phyloP scores from a whole-genome alignment of 1,140 invertebrate genomes.

The Drosophila mayri region DNA sequence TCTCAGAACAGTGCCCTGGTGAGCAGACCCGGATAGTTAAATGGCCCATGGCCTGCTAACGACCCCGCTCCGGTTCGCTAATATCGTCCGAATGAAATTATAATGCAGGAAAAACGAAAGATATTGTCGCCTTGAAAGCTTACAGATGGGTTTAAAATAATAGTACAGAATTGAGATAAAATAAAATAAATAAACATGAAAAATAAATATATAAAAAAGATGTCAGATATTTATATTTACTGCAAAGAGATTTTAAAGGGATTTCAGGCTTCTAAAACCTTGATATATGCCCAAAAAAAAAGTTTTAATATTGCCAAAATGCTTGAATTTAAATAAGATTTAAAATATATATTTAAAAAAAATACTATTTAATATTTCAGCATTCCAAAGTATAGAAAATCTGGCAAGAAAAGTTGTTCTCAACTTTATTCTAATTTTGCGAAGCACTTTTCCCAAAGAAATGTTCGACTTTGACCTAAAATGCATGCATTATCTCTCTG shows the following conservation, averaged over 20 bases:
- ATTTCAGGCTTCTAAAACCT: too few relatives aligned
- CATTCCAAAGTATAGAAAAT: too few relatives aligned
- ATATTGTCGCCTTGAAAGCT: constrained; percentile 13
- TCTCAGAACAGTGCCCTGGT: constrained; percentile 36
- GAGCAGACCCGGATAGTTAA: constrained; percentile 60
- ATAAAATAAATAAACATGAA: background rate
- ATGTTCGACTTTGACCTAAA: constrained; percentile 11
- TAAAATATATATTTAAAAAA: too few relatives aligned
- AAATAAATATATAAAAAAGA: background rate
- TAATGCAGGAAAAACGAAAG: constrained; percentile 14
- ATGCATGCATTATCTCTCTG: constrained; percentile 22
- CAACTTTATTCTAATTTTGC: background rate
- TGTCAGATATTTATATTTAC: too few relatives aligned
- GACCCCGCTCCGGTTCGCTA: constrained; percentile 51
- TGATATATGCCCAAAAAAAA: too few relatives aligned
- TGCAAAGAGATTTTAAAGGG: too few relatives aligned
- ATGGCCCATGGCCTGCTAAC: constrained; percentile 65
- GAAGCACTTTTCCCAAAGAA: background rate
- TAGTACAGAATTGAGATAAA: background rate
- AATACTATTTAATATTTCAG: too few relatives aligned
- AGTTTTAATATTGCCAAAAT: too few relatives aligned
- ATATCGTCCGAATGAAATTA: constrained; percentile 34
- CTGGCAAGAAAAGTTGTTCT: background rate
- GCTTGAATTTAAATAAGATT: too few relatives aligned
- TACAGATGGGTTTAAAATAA: background rate